Percentiles rank a stretch among this genome's conserved stretches.
Conservation (phyloP, 2,113 vertebrate species). For the Tonatia bakeri region DNA sequence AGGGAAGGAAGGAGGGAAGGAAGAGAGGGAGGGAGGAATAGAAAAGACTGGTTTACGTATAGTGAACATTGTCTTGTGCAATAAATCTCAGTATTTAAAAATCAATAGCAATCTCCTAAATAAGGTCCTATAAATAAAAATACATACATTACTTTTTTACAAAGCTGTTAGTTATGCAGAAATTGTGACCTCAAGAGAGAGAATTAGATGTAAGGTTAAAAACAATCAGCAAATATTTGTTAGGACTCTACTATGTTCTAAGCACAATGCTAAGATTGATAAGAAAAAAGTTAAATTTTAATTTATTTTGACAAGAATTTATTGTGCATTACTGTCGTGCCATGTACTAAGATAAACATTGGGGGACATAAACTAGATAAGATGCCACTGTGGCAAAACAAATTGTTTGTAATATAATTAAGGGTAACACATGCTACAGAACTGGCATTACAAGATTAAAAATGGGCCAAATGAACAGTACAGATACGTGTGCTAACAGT, state of each 20-base stretch:
- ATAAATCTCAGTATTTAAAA: slow-evolving; percentile 2
- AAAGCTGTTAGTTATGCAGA: neutral
- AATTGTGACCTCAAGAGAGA: neutral
- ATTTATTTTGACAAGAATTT: slow-evolving; percentile 16
- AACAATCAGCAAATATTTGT: neutral
- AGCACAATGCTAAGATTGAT: neutral
- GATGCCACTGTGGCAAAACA: neutral
- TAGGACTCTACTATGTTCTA: neutral
- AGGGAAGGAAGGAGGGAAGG: neutral
- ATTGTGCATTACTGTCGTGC: neutral
- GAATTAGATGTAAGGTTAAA: neutral
- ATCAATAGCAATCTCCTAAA: neutral
- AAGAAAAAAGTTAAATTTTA: neutral
- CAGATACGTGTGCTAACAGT: neutral
- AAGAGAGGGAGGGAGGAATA: neutral
- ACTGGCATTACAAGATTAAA: neutral
- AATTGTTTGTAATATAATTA: neutral
- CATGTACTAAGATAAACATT: neutral
- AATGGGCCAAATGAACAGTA: neutral
- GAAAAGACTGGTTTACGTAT: neutral
- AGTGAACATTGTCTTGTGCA: neutral
- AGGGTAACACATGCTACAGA: neutral
- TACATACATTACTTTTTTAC: neutral
- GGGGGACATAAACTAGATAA: neutral
- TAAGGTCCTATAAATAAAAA: neutral